Conservation (phyloP, 2,888 invertebrate species). For the Macrophya alboannulata region DNA sequence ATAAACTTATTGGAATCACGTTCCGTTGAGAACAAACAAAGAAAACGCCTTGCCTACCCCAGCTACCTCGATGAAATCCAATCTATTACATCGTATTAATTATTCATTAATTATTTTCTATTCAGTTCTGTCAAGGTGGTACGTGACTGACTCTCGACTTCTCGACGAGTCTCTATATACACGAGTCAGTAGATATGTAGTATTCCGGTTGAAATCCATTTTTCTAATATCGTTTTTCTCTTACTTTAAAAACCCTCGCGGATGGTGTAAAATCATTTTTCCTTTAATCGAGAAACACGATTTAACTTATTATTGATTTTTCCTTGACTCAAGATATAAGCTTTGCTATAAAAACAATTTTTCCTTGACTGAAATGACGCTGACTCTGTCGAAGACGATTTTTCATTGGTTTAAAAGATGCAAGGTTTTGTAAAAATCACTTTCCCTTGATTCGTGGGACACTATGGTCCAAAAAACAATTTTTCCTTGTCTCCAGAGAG, state of each 20-base stretch:
- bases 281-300: neutral
- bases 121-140: neutral
- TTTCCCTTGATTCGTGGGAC: neutral
- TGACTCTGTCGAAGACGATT: neutral
- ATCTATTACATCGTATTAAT: slow-evolving; percentile 56
- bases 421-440: neutral
- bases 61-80: slow-evolving; percentile 36
- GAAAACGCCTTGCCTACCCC: slow-evolving; percentile 13
- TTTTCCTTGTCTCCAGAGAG: neutral
- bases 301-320: neutral
- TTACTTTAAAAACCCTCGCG: neutral
- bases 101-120: slow-evolving; percentile 53
- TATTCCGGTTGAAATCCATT: too few relatives aligned
- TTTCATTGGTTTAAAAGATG: neutral
- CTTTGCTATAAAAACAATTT: neutral
- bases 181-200: neutral
- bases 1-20: slow-evolving; percentile 53
- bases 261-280: neutral
- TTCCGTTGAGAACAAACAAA: slow-evolving; percentile 51
- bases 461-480: neutral
- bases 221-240: neutral
- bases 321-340: neutral
- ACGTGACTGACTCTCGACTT: slow-evolving; percentile 10
- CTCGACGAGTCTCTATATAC: neutral
- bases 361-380: neutral